Base-by-base conservation (phyloP, 2,888 invertebrate species). In the Exephanes ischioxanthus region DNA sequence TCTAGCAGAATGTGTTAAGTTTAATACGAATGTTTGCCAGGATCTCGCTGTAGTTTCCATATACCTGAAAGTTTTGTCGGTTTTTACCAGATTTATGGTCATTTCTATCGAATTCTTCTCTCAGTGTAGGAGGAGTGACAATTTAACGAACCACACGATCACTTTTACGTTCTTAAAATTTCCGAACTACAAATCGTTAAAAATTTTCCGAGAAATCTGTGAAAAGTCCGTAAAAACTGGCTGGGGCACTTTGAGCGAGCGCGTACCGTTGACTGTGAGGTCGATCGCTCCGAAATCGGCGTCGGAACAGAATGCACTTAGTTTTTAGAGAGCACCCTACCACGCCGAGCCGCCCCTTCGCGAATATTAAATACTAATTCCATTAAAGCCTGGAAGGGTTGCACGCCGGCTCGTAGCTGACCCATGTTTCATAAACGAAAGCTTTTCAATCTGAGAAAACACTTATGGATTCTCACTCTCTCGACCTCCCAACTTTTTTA, bases 331-430 rank as follows among this genome's bases (percentile, higher is more conserved):
- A 83, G 87, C 89, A 88, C 90, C 89, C 89, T 90, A 88, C 88
- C 84, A 82, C 88, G 81, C 45, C 81, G 86, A 80, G 33, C 55
- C 53, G 55, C 86, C 84, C 81, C 68, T 72, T 78, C 55, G 75
- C 85, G 85, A 87, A 90, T 93, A 94, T 94, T 93, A 94, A 94
- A 94, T 93, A 93, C 93, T 94, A 94, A 94, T 94, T 94, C 93
- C 93, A 93, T 94, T 94, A 94, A 93, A 94, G 91, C 91, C 90
- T 89, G 92, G 92, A 94, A 94, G 94, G 93, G 94, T 93, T 94
- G 93, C 89, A 88, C 87, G 68, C 71, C 80, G 71, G 82, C 79
- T 84, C 88, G 82, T 88, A 91, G 92, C 93, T 93, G 93, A 93
- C 93, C 93, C 93, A 93, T 94, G 94, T 93, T 92, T 94, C 94